Conservation (phyloP, 1,140 invertebrate species). For the Calosoma granatense region DNA sequence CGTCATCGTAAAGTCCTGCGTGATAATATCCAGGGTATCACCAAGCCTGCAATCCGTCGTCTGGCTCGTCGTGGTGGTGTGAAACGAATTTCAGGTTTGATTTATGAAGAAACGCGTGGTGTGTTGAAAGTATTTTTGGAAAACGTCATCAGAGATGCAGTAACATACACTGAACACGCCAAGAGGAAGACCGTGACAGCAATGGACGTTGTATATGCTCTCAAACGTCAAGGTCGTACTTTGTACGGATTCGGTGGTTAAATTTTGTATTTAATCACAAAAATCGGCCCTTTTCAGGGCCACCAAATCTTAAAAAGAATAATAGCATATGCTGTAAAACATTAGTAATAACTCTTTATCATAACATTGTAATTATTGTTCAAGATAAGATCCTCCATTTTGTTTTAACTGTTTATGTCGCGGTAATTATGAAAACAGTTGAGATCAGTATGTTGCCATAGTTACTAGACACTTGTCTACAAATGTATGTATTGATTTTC, state of each 20-base stretch:
- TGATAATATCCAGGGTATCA: constrained; percentile 69
- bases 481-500: too few species aligned
- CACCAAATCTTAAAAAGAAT: neutral
- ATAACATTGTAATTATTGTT: too few species aligned
- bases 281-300: neutral
- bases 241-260: constrained; percentile 55
- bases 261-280: constrained; percentile 18
- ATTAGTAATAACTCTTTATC: too few species aligned
- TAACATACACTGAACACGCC: constrained; percentile 69
- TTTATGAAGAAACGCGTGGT: constrained; percentile 46
- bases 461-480: too few species aligned
- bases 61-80: constrained; percentile 65
- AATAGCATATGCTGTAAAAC: too few species aligned
- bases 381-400: too few species aligned
- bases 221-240: constrained; percentile 70
- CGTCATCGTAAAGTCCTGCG: constrained; percentile 53
- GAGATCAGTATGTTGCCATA: too few species aligned
- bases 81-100: constrained; percentile 52
- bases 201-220: constrained; percentile 76
- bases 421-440: too few species aligned
- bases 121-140: constrained; percentile 68
- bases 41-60: constrained; percentile 36
- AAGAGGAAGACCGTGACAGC: constrained; percentile 72
- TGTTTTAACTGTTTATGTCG: too few species aligned
- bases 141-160: constrained; percentile 68